Evolutionary conservation across 2,888 invertebrate species (phyloP).

Genomic region (Stegophylla sp.): DNA sequence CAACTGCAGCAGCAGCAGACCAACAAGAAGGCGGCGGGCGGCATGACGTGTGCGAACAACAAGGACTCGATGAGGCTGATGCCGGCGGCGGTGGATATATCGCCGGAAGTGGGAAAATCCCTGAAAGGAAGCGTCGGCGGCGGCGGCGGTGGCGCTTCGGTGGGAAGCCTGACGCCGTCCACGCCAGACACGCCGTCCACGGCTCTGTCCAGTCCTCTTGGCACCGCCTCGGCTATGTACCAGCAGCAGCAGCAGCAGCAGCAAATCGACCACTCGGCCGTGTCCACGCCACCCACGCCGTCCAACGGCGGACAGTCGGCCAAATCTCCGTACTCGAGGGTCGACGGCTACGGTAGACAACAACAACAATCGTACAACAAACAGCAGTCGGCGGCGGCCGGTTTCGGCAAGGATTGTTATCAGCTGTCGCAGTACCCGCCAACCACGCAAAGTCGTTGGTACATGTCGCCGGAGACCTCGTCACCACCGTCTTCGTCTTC

Average conservation of each 20-base stretch:
- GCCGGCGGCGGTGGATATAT: slow-evolving; percentile 60
- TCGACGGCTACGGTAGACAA: slow-evolving; percentile 67
- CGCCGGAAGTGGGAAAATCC: slow-evolving; percentile 53
- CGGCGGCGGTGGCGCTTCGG: slow-evolving; percentile 34
- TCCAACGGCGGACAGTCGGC: slow-evolving; percentile 68
- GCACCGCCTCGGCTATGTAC: slow-evolving; percentile 33
- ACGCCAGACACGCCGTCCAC: slow-evolving; percentile 60
- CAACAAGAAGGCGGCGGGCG: slow-evolving; percentile 61
- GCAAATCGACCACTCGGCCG: slow-evolving; percentile 40
- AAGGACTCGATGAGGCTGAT: slow-evolving; percentile 60
- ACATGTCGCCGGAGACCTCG: slow-evolving; percentile 52
- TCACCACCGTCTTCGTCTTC: slow-evolving; percentile 36
- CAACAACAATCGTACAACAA: slow-evolving; percentile 61
- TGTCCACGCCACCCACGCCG: slow-evolving; percentile 61
- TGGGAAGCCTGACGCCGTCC: slow-evolving; percentile 60
- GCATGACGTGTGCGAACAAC: too few species aligned
- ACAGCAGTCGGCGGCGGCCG: slow-evolving; percentile 60
- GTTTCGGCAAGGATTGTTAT: slow-evolving; percentile 52
- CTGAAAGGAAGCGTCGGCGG: too few species aligned
- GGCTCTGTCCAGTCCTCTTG: slow-evolving; percentile 59
- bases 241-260: slow-evolving; percentile 48
- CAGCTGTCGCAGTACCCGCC: slow-evolving; percentile 61
- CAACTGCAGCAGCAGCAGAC: slow-evolving; percentile 43
- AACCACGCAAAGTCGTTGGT: slow-evolving; percentile 24
- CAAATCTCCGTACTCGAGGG: slow-evolving; percentile 65